These are phyloP conservation scores for Tragelaphus strepsiceros DNA, from an alignment of 2,113 vertebrate genomes.

Conservation along the genomic window DNA sequence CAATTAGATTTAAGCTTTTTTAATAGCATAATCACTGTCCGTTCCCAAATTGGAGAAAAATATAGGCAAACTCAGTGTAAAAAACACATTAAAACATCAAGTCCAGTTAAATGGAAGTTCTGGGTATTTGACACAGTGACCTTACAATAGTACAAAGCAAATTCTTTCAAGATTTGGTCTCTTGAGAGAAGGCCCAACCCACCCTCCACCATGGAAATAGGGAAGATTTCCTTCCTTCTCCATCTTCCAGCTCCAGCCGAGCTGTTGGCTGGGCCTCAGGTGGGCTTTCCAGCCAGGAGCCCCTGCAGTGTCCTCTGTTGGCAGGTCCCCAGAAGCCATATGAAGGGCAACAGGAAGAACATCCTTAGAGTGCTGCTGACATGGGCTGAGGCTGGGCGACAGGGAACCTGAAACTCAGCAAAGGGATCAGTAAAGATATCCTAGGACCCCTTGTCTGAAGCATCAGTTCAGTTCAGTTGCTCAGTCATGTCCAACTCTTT, in stretches of 20 bases:
- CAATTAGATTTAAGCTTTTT: not conserved
- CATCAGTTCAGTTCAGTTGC: no score
- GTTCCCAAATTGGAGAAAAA: not conserved
- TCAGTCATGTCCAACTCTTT: no score
- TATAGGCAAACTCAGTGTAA: not conserved
- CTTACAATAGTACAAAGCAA: not conserved
- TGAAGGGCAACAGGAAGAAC: not conserved
- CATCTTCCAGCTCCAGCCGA: not conserved
- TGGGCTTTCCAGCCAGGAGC: not conserved
- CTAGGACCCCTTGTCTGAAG: not conserved
- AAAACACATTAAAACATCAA: not conserved
- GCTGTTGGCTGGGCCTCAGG: not conserved
- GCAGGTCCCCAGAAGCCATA: no score
- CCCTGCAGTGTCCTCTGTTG: not conserved
- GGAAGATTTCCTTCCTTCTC: not conserved
- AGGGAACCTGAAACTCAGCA: not conserved
- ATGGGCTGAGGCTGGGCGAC: not conserved
- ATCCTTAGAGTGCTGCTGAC: accelerated
- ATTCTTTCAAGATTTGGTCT: not conserved
- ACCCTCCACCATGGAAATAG: not conserved
- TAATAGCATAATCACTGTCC: not conserved
- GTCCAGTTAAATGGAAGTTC: not conserved
- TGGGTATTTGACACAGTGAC: not conserved
- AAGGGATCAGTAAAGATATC: not conserved
- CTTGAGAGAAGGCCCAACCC: not conserved